Evolutionary conservation across 2,888 invertebrate genomes (phyloP), one percentile per base, ranked within the genome.

Genomic region (Stramonita haemastoma): DNA sequence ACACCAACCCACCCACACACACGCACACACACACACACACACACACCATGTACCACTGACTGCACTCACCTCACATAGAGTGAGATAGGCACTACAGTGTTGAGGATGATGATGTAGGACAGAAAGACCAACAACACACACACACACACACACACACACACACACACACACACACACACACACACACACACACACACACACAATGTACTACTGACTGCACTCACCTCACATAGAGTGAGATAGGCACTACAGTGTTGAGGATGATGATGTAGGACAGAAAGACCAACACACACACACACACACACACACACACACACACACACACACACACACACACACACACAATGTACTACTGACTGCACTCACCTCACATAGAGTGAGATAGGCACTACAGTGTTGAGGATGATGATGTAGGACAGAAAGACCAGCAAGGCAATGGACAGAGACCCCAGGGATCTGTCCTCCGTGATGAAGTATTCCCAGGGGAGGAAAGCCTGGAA

Each of bases 31-130:
- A 46, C 46, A 60, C 60, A 60, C 60, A 60, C 60, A 60, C 60
- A 60, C 13, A 60, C 60, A 60, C 60, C 60, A 60, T 22, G 13
- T 22, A 60, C 15, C 46, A 46, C 2, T 46, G n/a, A 46, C 46
- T 46, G 46, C 46, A 90, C 97, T 96, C 93, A 98, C 99, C 97
- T 99, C 95, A 99, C 99, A 97, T 99, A 99, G 92, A 99, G 97
- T 94, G 99, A 99, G 96, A 99, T 99, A 96, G 99, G 99, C 97
- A 99, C 99, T 95, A 99, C 99, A 95, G 99, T 99, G 97, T 99
- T 99, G 96, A 83, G 81, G 36, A 83, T 83, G 81, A 83, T 83
- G 81, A 83, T 36, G 46, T 46, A 83, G 81, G 99, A 99, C 97
- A 99, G 99, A 97, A 99, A 99, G 93, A 99, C 98, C 46, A 57